These are phyloP conservation scores for Panzeria rudis DNA, from an alignment of 2,888 invertebrate species.

Conservation along the genomic window DNA sequence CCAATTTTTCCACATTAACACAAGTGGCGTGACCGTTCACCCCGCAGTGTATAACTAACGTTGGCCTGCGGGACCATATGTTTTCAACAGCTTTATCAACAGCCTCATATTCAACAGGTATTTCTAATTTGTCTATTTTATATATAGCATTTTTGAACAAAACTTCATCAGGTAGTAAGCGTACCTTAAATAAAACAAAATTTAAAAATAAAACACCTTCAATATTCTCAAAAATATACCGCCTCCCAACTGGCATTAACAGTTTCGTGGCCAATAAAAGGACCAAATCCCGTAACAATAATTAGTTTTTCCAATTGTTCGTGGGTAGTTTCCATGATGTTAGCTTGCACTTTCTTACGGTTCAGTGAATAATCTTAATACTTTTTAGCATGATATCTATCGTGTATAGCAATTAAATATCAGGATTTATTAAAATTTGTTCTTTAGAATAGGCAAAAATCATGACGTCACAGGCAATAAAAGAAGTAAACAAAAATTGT, in stretches of 20 bases:
- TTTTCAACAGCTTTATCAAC: conserved; percentile 86
- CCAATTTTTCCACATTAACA: conserved; percentile 81
- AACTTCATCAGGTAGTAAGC: conserved; percentile 84
- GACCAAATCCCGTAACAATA: conserved; percentile 91
- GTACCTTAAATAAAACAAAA: conserved; percentile 72
- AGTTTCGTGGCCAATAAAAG: conserved; percentile 86
- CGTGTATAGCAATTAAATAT: not conserved
- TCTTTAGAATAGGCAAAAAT: not conserved
- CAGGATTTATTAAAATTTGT: not conserved
- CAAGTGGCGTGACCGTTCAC: conserved; percentile 80
- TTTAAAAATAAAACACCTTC: not conserved
- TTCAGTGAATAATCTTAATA: not conserved
- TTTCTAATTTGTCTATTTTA: conserved; percentile 85
- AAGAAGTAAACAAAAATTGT: not conserved
- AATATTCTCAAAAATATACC: conserved; percentile 82
- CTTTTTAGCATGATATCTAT: not conserved
- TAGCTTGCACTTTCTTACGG: not conserved
- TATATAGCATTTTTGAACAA: conserved; percentile 81
- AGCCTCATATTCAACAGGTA: conserved; percentile 87
- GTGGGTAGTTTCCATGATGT: conserved; percentile 10
- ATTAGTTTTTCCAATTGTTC: conserved; percentile 75
- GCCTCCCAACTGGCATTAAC: conserved; percentile 92
- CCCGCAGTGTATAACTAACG: conserved; percentile 83
- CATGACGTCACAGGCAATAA: not conserved
- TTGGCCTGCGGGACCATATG: conserved; percentile 87